Evolutionary conservation across 2,797 vertebrate genomes (phyloP).

Genomic region (Catamblyrhynchus diadema): DNA sequence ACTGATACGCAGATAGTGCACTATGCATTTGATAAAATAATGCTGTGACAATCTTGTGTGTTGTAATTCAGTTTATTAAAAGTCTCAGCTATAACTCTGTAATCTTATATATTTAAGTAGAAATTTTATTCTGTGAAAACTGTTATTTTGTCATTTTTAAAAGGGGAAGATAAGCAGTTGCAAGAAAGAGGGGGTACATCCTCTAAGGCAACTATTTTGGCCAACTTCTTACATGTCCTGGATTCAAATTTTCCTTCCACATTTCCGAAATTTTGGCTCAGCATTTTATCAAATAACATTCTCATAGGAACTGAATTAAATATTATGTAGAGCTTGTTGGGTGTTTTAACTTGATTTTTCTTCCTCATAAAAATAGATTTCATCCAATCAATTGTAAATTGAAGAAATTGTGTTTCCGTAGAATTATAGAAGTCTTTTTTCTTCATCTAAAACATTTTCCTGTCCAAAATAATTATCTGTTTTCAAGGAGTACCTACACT

Average conservation of each 20-base stretch:
- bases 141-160: neutral
- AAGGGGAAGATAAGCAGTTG: neutral
- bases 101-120: neutral
- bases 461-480: neutral
- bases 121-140: neutral
- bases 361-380: neutral
- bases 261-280: neutral
- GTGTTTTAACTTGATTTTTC: neutral
- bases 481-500: neutral
- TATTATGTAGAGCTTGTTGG: neutral
- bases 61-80: slow-evolving; percentile 1
- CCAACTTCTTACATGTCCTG: neutral
- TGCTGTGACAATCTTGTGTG: neutral
- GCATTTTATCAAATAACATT: neutral
- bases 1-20: neutral
- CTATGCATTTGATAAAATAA: neutral
- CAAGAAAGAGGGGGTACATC: neutral
- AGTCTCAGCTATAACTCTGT: neutral
- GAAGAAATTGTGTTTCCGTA: neutral
- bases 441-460: neutral
- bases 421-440: neutral
- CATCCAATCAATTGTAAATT: neutral
- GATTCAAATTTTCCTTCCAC: neutral
- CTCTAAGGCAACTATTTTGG: neutral
- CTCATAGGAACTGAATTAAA: neutral